phyloP scores from a whole-genome alignment of 2,888 invertebrate genomes.

The Endotricha flammealis region DNA sequence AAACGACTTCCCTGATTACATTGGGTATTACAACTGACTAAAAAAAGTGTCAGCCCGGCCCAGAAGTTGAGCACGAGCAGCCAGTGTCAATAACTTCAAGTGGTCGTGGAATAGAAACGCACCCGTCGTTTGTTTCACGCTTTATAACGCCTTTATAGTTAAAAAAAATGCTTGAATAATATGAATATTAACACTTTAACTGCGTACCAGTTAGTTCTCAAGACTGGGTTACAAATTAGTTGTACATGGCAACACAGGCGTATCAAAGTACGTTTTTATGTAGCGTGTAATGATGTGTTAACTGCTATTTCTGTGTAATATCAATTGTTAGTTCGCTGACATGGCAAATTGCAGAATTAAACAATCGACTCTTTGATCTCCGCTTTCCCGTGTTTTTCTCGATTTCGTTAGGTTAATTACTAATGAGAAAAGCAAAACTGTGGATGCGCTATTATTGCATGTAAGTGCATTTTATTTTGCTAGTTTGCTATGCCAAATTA shows the following conservation, averaged over 20 bases:
- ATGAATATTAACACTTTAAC: neutral
- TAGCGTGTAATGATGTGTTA: slow-evolving; percentile 42
- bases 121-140: no score
- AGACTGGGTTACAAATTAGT: slow-evolving; percentile 15
- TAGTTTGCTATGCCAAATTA: no score
- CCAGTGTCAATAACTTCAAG: no score
- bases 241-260: slow-evolving; percentile 27
- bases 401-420: neutral
- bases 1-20: no score
- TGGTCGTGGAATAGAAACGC: no score
- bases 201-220: slow-evolving; percentile 15
- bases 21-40: no score
- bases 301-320: slow-evolving; percentile 45
- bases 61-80: no score
- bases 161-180: no score
- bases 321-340: slow-evolving; percentile 40
- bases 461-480: no score
- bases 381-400: slow-evolving; percentile 1
- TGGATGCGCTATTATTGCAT: no score
- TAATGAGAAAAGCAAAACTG: neutral
- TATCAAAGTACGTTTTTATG: slow-evolving; percentile 25
- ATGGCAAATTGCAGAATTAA: slow-evolving; percentile 49
- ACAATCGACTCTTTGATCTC: slow-evolving; percentile 26
- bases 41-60: no score
- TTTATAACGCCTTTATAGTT: no score